phyloP scores from a whole-genome alignment of 2,797 vertebrate species.

The Chloroceryle inda region DNA sequence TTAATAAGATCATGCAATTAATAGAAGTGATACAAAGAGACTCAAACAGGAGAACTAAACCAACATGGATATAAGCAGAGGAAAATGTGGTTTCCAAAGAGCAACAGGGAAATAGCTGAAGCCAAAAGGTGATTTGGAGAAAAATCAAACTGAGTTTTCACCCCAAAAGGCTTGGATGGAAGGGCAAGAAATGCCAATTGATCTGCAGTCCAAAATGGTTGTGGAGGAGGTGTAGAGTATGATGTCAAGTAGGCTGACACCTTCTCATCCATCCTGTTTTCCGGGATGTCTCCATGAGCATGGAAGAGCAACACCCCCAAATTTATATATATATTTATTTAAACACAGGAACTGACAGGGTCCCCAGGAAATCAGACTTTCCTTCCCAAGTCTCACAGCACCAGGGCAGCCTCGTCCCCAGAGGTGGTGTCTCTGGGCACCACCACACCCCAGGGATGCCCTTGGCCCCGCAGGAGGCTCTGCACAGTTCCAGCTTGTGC shows the following conservation, averaged over 20 bases:
- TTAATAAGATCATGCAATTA: not conserved
- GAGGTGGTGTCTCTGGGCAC: not conserved
- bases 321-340: not conserved
- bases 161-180: not conserved
- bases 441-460: not conserved
- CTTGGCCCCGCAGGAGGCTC: not conserved
- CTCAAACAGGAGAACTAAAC: not conserved
- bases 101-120: not conserved
- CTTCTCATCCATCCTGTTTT: not conserved
- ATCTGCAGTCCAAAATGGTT: not conserved
- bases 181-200: not conserved
- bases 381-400: not conserved
- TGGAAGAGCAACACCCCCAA: not conserved
- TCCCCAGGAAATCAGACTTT: not conserved
- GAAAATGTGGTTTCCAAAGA: accelerated
- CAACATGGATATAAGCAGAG: not conserved
- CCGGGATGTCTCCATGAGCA: not conserved
- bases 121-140: not conserved
- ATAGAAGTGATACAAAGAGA: not conserved
- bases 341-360: not conserved
- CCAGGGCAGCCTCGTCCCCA: too few species aligned
- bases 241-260: too few species aligned
- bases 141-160: not conserved
- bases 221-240: too few species aligned
- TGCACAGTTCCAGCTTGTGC: not conserved